A percentile compares a stretch with the other conserved stretches of the same genome.
Evolutionary conservation across 2,888 invertebrate genomes (phyloP).

Genomic region (Trachelus troglodyta): DNA sequence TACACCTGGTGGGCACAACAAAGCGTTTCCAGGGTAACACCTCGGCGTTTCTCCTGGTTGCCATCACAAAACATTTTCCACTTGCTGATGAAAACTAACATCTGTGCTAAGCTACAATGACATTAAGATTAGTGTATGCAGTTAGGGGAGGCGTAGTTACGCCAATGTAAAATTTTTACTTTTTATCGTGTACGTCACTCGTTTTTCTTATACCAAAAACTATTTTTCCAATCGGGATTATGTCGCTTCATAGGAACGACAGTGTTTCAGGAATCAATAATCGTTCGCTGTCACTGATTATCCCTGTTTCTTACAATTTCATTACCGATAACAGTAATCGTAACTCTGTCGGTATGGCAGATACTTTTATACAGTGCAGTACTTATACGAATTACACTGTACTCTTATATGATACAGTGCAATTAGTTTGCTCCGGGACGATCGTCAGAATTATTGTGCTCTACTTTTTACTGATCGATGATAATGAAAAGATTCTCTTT

Average conservation of each 20-base stretch:
- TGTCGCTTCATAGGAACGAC: background rate
- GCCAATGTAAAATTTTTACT: background rate
- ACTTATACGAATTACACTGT: too few species aligned
- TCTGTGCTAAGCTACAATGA: background rate
- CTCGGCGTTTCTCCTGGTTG: conserved; percentile 46
- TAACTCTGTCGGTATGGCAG: too few species aligned
- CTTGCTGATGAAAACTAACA: conserved; percentile 31
- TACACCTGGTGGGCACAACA: conserved; percentile 50
- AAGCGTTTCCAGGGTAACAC: conserved; percentile 61
- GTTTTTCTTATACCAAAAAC: background rate
- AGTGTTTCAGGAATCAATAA: background rate
- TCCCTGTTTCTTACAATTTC: background rate
- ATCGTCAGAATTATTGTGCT: too few species aligned
- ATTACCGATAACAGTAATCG: background rate
- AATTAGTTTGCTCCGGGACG: too few species aligned
- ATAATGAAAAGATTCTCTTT: background rate
- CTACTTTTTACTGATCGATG: background rate
- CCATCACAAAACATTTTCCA: conserved; percentile 62
- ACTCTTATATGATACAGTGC: background rate
- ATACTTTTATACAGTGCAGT: too few species aligned
- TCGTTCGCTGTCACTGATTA: background rate
- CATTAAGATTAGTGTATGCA: background rate
- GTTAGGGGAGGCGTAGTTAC: background rate
- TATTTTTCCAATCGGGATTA: background rate
- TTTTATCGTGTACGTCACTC: background rate